phyloP scores from a whole-genome alignment of 64 coral and sea anemone species.

The Pocillopora verrucosa region DNA sequence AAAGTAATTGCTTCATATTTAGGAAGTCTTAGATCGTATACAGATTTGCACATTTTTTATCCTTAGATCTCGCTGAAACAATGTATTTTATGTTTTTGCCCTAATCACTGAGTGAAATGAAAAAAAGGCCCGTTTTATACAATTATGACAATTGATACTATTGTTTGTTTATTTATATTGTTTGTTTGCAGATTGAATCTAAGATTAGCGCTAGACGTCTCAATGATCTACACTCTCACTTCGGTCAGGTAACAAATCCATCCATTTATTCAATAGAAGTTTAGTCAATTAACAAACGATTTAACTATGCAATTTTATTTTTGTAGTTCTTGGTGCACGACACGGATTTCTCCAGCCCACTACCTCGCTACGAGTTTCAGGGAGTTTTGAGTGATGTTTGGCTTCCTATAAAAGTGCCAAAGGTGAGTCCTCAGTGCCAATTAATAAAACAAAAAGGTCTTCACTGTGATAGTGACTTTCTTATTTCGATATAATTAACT shows the following conservation, averaged over 20 bases:
- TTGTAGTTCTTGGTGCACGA: constrained; percentile 70
- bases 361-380: constrained; percentile 90
- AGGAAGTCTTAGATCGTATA: no score
- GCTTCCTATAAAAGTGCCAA: constrained; percentile 84
- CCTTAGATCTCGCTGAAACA: no score
- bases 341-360: constrained; percentile 76
- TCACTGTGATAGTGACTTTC: not conserved
- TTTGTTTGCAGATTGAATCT: constrained; percentile 65
- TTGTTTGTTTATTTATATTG: not conserved
- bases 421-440: constrained; percentile 28
- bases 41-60: no score
- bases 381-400: constrained; percentile 73
- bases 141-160: not conserved
- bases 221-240: constrained; percentile 89
- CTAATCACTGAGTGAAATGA: no score
- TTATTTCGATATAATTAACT: not conserved
- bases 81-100: no score
- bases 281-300: not conserved
- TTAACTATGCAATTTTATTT: no score
- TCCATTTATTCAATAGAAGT: not conserved
- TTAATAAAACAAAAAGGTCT: not conserved
- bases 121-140: no score
- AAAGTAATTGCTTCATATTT: no score
- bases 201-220: constrained; percentile 60
- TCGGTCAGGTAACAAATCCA: constrained; percentile 72